Conservation (phyloP, 2,797 vertebrate species). For the Lateolabrax maculatus region DNA sequence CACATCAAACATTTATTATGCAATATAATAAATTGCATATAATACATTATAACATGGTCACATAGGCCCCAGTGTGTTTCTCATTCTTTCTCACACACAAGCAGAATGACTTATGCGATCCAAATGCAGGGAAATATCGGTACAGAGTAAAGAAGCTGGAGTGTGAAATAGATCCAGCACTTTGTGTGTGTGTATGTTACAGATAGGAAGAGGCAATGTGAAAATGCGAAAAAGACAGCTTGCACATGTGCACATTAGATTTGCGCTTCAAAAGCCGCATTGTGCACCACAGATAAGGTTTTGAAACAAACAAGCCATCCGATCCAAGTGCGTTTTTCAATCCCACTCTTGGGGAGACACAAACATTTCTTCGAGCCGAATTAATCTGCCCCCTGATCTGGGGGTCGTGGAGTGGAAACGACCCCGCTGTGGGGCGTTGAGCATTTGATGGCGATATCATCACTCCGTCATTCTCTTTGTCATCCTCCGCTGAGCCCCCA, state of each 20-base stretch:
- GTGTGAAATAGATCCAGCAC: slow-evolving; percentile 70
- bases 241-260: slow-evolving; percentile 58
- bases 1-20: no score
- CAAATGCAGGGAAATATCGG: slow-evolving; percentile 46
- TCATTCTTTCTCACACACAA: background rate
- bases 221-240: slow-evolving; percentile 32
- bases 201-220: background rate
- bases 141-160: slow-evolving; percentile 55
- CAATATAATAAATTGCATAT: slow-evolving; percentile 28
- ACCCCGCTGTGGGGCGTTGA: slow-evolving; percentile 47
- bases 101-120: slow-evolving; percentile 34
- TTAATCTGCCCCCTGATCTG: slow-evolving; percentile 67
- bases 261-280: slow-evolving; percentile 54
- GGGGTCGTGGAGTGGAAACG: slow-evolving; percentile 56
- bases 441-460: slow-evolving; percentile 64
- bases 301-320: slow-evolving; percentile 70
- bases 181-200: slow-evolving; percentile 5
- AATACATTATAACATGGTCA: slow-evolving; percentile 14
- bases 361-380: slow-evolving; percentile 63
- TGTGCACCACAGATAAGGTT: slow-evolving; percentile 65
- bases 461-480: slow-evolving; percentile 53
- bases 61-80: background rate
- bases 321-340: slow-evolving; percentile 61
- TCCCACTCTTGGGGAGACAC: slow-evolving; percentile 57
- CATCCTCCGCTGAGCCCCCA: slow-evolving; percentile 49